A percentile compares a stretch with the other conserved stretches of the same genome.
These are phyloP conservation scores for Thecophora atra DNA, from an alignment of 2,888 invertebrate species.

Conservation along the genomic window DNA sequence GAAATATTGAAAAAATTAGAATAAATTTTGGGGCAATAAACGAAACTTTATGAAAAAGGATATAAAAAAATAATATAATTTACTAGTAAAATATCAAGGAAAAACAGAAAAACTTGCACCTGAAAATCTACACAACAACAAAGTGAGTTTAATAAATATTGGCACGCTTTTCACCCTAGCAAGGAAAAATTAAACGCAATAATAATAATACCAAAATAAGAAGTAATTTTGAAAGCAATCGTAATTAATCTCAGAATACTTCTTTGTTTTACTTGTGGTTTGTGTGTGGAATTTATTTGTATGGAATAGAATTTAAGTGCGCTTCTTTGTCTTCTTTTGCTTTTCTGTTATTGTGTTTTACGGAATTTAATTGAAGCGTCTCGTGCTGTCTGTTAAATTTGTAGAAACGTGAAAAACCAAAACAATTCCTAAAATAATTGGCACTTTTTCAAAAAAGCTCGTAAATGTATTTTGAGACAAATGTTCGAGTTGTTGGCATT, in stretches of 20 bases:
- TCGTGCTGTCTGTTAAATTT: not conserved
- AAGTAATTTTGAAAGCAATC: not conserved
- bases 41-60: not conserved
- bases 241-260: too few relatives aligned
- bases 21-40: not conserved
- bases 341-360: not conserved
- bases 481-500: not conserved
- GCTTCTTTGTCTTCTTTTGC: not conserved
- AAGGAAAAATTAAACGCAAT: too few relatives aligned
- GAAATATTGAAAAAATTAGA: slow-evolving; percentile 13
- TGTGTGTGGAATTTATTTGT: too few relatives aligned
- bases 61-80: too few relatives aligned
- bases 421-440: not conserved
- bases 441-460: slow-evolving; percentile 19
- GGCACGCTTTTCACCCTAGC: too few relatives aligned
- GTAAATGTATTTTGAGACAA: not conserved
- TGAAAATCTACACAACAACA: not conserved
- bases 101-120: too few relatives aligned
- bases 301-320: not conserved
- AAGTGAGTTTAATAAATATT: not conserved
- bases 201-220: too few relatives aligned
- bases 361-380: not conserved
- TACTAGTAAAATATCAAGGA: not conserved
- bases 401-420: not conserved
- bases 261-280: too few relatives aligned